Conservation (phyloP, 2,113 vertebrate genomes). For the Ailurus styani region DNA sequence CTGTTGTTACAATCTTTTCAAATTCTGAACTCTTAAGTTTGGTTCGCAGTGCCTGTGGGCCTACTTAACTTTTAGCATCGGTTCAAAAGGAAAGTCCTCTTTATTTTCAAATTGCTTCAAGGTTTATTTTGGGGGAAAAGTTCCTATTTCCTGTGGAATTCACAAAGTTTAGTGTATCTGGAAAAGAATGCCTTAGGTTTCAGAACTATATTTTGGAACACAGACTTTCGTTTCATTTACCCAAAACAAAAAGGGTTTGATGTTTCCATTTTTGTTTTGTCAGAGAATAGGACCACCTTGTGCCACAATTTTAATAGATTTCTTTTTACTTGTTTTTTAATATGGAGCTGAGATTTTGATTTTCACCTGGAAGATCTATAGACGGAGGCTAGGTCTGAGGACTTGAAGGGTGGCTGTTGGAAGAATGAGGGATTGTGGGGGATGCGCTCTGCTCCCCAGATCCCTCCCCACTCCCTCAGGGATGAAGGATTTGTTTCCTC, state of each 20-base stretch:
- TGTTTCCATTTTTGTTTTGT: background rate
- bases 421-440: background rate
- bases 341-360: background rate
- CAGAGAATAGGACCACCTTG: background rate
- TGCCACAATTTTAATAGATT: background rate
- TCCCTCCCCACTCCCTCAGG: background rate
- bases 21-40: background rate
- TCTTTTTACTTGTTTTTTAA: background rate
- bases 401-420: background rate
- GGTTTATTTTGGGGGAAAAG: slow-evolving; percentile 36
- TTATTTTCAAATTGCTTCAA: slow-evolving; percentile 44
- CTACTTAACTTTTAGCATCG: background rate
- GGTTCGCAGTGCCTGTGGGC: background rate
- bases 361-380: background rate
- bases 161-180: background rate
- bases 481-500: background rate
- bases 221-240: background rate
- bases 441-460: background rate
- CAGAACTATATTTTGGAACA: background rate
- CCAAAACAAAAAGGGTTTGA: background rate
- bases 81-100: slow-evolving; percentile 40
- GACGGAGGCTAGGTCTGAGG: background rate
- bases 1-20: slow-evolving; percentile 28
- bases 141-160: slow-evolving; percentile 23
- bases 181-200: background rate